phyloP scores from a whole-genome alignment of 2,797 vertebrate genomes.

The Onychomys leucogaster region DNA sequence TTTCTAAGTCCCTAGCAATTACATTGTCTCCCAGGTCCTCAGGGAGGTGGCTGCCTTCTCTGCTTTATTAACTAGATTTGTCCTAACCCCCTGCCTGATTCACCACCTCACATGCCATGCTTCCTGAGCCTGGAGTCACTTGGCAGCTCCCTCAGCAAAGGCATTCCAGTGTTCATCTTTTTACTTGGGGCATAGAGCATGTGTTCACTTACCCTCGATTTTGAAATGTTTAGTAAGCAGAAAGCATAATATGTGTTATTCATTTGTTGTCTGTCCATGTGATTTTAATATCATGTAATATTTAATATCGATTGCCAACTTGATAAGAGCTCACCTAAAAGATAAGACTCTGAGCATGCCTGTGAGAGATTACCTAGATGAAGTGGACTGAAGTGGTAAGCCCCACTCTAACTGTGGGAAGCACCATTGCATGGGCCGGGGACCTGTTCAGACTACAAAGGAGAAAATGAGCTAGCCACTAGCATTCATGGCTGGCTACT shows the following conservation, averaged over 20 bases:
- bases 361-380: not conserved
- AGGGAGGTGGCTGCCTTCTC: not conserved
- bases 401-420: not conserved
- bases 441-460: not conserved
- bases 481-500: not conserved
- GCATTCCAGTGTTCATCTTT: not conserved
- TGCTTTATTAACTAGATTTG: not conserved
- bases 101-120: not conserved
- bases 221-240: slow-evolving; percentile 1
- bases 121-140: not conserved
- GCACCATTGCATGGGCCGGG: too few species aligned
- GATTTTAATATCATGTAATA: not conserved
- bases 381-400: not conserved
- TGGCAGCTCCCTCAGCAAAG: not conserved
- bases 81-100: not conserved
- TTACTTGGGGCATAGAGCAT: not conserved
- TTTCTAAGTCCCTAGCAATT: not conserved
- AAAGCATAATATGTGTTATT: slow-evolving; percentile 3
- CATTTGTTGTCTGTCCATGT: not conserved
- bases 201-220: not conserved
- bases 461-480: not conserved
- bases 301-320: slow-evolving; percentile 16
- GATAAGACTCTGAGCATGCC: not conserved
- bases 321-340: not conserved
- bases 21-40: slow-evolving; percentile 10